Evolutionary conservation across 2,113 vertebrate species (phyloP).

Genomic region (Talpa occidentalis): DNA sequence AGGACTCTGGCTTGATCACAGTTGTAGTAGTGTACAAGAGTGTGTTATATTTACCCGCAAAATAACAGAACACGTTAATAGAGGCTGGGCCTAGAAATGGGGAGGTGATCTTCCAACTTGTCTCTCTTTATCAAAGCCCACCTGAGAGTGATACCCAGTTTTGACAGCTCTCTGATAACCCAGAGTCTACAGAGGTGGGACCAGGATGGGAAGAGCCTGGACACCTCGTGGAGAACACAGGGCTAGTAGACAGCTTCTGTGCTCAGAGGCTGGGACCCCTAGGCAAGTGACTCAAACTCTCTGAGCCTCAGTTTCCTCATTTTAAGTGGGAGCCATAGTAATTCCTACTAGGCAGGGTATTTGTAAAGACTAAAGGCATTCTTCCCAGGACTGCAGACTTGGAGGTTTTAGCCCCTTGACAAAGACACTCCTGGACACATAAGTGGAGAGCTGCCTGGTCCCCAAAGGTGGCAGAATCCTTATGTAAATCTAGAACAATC

Average conservation of each 20-base stretch:
- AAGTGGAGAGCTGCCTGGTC: neutral
- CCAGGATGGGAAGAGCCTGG: neutral
- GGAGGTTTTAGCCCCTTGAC: too few species aligned
- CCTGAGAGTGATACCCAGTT: neutral
- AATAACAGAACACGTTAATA: neutral
- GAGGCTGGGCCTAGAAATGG: neutral
- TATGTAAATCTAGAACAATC: neutral
- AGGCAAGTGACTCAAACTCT: neutral
- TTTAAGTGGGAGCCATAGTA: neutral
- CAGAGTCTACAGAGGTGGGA: neutral
- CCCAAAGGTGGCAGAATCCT: neutral
- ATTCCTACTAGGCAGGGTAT: neutral
- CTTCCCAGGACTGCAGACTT: too few species aligned
- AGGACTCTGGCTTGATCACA: neutral
- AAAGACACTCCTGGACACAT: neutral
- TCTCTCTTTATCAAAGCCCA: neutral
- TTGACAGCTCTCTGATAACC: neutral
- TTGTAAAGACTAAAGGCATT: neutral
- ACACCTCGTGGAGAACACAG: neutral
- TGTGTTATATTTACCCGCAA: neutral
- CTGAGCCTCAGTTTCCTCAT: neutral
- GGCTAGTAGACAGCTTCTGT: neutral
- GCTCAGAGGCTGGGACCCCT: neutral
- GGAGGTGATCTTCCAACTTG: neutral
- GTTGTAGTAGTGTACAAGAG: neutral